Base-by-base conservation (phyloP, 35 echinoderm and acorn worm genomes). In the Chiridota heheva region DNA sequence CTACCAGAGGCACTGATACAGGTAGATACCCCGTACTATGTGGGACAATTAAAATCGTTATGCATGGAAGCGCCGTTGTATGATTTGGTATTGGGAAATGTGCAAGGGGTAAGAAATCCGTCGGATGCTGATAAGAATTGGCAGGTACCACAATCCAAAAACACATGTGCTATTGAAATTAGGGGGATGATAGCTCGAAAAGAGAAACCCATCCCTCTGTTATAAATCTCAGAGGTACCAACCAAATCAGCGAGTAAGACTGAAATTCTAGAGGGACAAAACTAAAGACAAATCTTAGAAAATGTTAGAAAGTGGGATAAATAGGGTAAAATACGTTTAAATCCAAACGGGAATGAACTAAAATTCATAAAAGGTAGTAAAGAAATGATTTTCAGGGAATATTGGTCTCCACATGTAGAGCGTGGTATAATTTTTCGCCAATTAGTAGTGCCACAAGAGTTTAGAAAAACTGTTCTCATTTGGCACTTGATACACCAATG, bases 401-500 rank as follows among this genome's bases (percentile, higher is more conserved):
- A n/a, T 72, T 30, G 4, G 13, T 72, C 69, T 44, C 69, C 40
- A 8, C 36, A 72, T 26, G 40, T 72, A 7, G 69, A 72, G 36
- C 24, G 26, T 72, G 69, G 69, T 2, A 72, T 44, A 24, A 46
- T 32, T n/a, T 69, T 69, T 69, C 18, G 7, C 4, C 65, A 69
- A 69, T 15, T 69, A n/a, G 65, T 69, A 18, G 61, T 8, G 65
- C 33, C 5, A 16, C 3, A 5, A 35, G 30, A 32, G 36, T 17
- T 2, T 35, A 31, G 17, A 31, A 18, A 31, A 40, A 31, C 33
- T 32, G 65, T 69, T n/a, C 69, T 29, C 5, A 34, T 22, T 22
- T 87, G 1, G 88, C 88, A 25, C 88, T 78, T 67, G 80, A 84
- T 62, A 77, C 87, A 15, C 7, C 77, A 13, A 36, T 67, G 45